phyloP scores from a whole-genome alignment of 1,140 invertebrate genomes.

The Trichomalopsis sarcophagae region DNA sequence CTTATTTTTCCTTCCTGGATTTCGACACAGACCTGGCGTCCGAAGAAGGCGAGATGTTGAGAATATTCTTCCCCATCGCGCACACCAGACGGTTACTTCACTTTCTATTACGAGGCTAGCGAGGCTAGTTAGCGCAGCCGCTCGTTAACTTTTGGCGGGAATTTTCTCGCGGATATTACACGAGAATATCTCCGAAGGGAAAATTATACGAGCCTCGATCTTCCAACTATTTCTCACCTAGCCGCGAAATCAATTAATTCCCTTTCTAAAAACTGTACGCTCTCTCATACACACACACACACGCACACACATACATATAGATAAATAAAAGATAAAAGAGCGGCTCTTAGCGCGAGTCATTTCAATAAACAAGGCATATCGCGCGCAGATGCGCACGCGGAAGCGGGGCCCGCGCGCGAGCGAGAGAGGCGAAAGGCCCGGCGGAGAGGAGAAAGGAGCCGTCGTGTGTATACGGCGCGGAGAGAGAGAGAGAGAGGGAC shows the following conservation, averaged over 20 bases:
- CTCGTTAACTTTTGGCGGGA: not conserved
- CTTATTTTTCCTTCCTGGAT: too few species aligned
- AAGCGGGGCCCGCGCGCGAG: constrained; percentile 19
- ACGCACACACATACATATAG: not conserved
- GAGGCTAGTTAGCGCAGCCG: not conserved
- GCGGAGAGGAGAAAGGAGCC: constrained; percentile 27
- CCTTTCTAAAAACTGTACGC: too few species aligned
- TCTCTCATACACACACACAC: too few species aligned
- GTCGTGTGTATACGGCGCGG: not conserved
- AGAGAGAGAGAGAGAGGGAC: constrained; percentile 41
- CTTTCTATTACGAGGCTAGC: constrained; percentile 26
- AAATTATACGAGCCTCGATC: too few species aligned
- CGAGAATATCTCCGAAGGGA: not conserved
- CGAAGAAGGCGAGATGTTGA: not conserved
- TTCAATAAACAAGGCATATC: constrained; percentile 24
- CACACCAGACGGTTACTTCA: constrained; percentile 28
- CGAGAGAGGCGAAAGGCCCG: constrained; percentile 22
- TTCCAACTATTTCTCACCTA: too few species aligned
- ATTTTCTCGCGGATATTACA: too few species aligned
- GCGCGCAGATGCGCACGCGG: constrained; percentile 44
- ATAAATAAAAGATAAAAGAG: not conserved
- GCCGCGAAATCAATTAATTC: too few species aligned
- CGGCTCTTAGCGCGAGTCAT: not conserved
- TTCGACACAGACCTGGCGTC: too few species aligned
- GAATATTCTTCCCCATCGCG: not conserved